phyloP scores from a whole-genome alignment of 37 sponge, comb jelly and placozoan species.

The Aplysina aerophoba region DNA sequence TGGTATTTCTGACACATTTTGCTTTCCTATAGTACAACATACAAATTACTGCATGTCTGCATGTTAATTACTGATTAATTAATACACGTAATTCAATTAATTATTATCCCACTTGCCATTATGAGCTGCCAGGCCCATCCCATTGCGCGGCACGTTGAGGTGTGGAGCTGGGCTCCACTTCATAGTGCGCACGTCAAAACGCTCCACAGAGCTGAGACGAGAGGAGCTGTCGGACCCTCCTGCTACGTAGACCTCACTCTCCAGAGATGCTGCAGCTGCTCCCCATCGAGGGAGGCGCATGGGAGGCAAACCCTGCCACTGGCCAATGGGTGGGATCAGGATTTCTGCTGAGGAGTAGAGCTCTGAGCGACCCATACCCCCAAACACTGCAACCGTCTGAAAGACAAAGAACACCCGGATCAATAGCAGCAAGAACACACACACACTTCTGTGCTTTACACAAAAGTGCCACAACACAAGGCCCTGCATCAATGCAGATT shows the following conservation, averaged over 20 bases:
- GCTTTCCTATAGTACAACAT: too few relatives aligned
- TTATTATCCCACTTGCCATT: slow-evolving; percentile 48
- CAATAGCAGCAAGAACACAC: not conserved
- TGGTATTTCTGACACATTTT: too few relatives aligned
- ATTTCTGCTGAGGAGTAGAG: slow-evolving; percentile 51
- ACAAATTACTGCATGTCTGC: too few relatives aligned
- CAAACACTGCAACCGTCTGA: slow-evolving; percentile 63
- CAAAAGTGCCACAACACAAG: not conserved
- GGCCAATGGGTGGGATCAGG: slow-evolving; percentile 24
- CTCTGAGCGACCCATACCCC: slow-evolving; percentile 65
- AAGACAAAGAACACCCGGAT: too few relatives aligned
- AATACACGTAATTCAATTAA: too few relatives aligned
- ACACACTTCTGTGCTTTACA: not conserved
- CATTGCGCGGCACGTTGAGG: slow-evolving; percentile 58
- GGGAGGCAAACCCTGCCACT: slow-evolving; percentile 52
- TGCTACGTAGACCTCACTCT: slow-evolving; percentile 54
- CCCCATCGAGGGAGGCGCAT: slow-evolving; percentile 68
- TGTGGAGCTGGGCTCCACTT: slow-evolving; percentile 52
- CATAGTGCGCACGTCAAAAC: slow-evolving; percentile 42
- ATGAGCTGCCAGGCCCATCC: slow-evolving; percentile 59
- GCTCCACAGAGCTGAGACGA: slow-evolving; percentile 61
- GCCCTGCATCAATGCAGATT: not conserved
- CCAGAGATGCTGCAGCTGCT: slow-evolving; percentile 45
- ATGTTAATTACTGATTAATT: too few relatives aligned
- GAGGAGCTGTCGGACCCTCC: slow-evolving; percentile 73